A percentile compares a stretch with the other conserved stretches of the same genome.
Conservation (phyloP, 2,888 invertebrate genomes). For the Sesamia inferens region DNA sequence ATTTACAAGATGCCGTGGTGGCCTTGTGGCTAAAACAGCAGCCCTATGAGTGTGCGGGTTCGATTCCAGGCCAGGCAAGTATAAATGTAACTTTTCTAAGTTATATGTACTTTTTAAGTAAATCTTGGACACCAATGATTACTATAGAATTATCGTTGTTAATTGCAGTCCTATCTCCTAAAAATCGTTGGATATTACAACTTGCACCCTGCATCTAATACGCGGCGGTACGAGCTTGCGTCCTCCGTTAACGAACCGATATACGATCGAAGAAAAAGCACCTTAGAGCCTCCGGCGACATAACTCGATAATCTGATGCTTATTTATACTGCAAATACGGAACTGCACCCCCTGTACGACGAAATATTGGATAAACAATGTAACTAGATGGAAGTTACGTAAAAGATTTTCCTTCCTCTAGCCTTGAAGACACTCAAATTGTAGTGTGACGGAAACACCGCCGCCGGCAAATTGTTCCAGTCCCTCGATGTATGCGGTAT, state of each 20-base stretch:
- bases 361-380: slow-evolving; percentile 26
- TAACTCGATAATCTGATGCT: slow-evolving; percentile 58
- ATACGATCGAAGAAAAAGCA: slow-evolving; percentile 63
- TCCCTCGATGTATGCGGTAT: too few species aligned
- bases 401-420: not conserved
- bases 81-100: too few species aligned
- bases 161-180: not conserved
- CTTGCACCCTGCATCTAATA: slow-evolving; percentile 28
- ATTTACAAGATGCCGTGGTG: too few species aligned
- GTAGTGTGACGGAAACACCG: too few species aligned
- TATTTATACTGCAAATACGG: slow-evolving; percentile 56
- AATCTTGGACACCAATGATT: too few species aligned
- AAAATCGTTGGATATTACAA: not conserved
- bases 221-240: slow-evolving; percentile 52
- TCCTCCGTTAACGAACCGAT: slow-evolving; percentile 71
- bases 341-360: slow-evolving; percentile 29
- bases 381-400: not conserved
- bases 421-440: not conserved
- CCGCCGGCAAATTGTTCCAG: too few species aligned
- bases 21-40: too few species aligned
- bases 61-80: too few species aligned
- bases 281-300: slow-evolving; percentile 58
- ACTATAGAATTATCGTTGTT: too few species aligned
- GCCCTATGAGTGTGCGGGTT: too few species aligned
- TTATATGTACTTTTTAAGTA: too few species aligned